Conservation (phyloP, 35 echinoderm and acorn worm species). For the Lytechinus variegatus region DNA sequence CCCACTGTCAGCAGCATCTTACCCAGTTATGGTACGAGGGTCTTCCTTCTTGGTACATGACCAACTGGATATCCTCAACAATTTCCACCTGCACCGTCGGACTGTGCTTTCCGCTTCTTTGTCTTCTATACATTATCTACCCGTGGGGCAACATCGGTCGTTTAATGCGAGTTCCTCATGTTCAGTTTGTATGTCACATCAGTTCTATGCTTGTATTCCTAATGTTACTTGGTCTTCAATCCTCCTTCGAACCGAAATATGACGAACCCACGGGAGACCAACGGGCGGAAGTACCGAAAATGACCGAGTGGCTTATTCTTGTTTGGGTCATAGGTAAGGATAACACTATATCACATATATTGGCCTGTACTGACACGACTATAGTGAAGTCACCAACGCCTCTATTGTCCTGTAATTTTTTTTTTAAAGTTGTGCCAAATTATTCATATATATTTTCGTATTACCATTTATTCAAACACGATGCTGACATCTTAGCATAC, state of each 20-base stretch:
- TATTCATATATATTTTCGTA: too few species aligned
- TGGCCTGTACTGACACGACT: too few species aligned
- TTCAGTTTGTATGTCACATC: slow-evolving; percentile 93
- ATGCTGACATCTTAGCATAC: too few species aligned
- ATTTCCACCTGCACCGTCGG: slow-evolving; percentile 71
- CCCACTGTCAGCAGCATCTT: slow-evolving; percentile 92
- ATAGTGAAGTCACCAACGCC: too few species aligned
- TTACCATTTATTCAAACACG: too few species aligned
- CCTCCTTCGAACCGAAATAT: slow-evolving; percentile 33
- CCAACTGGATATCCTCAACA: slow-evolving; percentile 69
- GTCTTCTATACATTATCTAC: slow-evolving; percentile 84
- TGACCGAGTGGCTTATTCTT: slow-evolving; percentile 85
- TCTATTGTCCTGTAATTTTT: too few species aligned
- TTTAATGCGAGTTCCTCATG: slow-evolving; percentile 86
- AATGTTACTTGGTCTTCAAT: slow-evolving; percentile 84
- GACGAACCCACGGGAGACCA: slow-evolving; percentile 28
- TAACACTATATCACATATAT: not conserved
- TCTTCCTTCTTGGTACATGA: slow-evolving; percentile 83
- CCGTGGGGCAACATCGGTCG: slow-evolving; percentile 73
- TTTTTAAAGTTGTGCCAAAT: too few species aligned
- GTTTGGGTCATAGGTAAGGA: slow-evolving; percentile 90
- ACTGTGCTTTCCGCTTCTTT: slow-evolving; percentile 79
- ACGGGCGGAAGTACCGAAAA: slow-evolving; percentile 45
- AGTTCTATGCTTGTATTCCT: slow-evolving; percentile 79
- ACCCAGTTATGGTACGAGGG: slow-evolving; percentile 96